These are phyloP conservation scores for Scarus forsteni DNA, from an alignment of 2,797 vertebrate genomes.

Conservation along the genomic window DNA sequence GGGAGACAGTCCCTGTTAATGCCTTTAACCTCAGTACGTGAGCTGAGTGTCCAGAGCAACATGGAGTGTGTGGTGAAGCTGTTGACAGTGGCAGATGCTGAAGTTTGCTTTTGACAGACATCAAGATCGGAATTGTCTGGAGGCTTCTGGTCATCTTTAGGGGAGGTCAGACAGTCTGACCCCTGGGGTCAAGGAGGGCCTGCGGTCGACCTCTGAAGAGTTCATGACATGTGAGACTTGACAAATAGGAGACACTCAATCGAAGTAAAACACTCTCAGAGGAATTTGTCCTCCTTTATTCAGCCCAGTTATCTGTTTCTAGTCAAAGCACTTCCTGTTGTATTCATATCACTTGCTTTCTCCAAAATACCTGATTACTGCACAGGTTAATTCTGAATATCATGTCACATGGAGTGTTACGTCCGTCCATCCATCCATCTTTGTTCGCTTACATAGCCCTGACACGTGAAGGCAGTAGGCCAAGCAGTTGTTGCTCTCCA, in stretches of 20 bases:
- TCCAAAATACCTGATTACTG: too few species aligned
- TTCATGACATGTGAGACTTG: neutral
- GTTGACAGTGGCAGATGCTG: constrained; percentile 65
- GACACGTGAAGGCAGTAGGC: too few species aligned
- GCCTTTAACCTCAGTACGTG: constrained; percentile 68
- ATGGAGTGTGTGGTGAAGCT: constrained; percentile 59
- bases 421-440: too few species aligned
- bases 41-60: constrained; percentile 73
- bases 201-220: constrained; percentile 46
- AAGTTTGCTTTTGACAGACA: constrained; percentile 63
- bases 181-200: constrained; percentile 31
- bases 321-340: constrained; percentile 13
- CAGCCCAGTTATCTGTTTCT: neutral
- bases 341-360: constrained; percentile 37
- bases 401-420: too few species aligned
- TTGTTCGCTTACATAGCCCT: too few species aligned
- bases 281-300: neutral
- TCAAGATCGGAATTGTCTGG: constrained; percentile 65
- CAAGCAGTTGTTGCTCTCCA: too few species aligned
- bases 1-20: constrained; percentile 61
- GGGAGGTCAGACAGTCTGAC: constrained; percentile 54
- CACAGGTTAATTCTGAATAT: too few species aligned
- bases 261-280: constrained; percentile 7
- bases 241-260: neutral
- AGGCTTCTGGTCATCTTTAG: constrained; percentile 67